Evolutionary conservation across 2,888 invertebrate species (phyloP).

Genomic region (Cacoxenus indagator): DNA sequence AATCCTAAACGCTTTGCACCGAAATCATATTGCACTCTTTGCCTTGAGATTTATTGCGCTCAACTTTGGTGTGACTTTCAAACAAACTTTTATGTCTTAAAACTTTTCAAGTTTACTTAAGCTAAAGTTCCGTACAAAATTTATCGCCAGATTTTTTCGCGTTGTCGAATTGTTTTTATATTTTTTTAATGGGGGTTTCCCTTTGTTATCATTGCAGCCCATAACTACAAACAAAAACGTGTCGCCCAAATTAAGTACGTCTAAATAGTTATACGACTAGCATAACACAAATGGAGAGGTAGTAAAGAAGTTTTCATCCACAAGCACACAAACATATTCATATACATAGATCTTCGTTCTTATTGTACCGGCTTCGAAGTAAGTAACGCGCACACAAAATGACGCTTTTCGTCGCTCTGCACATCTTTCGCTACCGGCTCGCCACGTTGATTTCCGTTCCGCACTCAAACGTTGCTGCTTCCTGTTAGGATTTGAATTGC

Average conservation of each 20-base stretch:
- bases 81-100: conserved; percentile 61
- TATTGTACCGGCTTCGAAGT: too few relatives aligned
- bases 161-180: neutral
- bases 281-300: too few relatives aligned
- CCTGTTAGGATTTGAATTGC: conserved; percentile 9
- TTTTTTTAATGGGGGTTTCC: too few relatives aligned
- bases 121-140: conserved; percentile 53
- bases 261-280: conserved; percentile 31
- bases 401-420: neutral
- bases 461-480: conserved; percentile 6
- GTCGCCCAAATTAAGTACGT: conserved; percentile 50
- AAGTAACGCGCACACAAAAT: neutral
- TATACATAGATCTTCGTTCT: too few relatives aligned
- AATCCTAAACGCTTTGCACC: conserved; percentile 6
- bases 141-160: conserved; percentile 47
- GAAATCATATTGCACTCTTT: conserved; percentile 49
- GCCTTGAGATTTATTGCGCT: conserved; percentile 57
- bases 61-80: conserved; percentile 61
- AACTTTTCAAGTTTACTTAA: conserved; percentile 62
- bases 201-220: neutral
- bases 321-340: too few relatives aligned
- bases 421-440: neutral
- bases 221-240: conserved; percentile 1
- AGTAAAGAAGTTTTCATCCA: too few relatives aligned
- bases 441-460: neutral